A percentile compares a stretch with the other conserved stretches of the same genome.
phyloP scores from a whole-genome alignment of 2,797 vertebrate genomes.

The Cynodonichthys magdalenae region DNA sequence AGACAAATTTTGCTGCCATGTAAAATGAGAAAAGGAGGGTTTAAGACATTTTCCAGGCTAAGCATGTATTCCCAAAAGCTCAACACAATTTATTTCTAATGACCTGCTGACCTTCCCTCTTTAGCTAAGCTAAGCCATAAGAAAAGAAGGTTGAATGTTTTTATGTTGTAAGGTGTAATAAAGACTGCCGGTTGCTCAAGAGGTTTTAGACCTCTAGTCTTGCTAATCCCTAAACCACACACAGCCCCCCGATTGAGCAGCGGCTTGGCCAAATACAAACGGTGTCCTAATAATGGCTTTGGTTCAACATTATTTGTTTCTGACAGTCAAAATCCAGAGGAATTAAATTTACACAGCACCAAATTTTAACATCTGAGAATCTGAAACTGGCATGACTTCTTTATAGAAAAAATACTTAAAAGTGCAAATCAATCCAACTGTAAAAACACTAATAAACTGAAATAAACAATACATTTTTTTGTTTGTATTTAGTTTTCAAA shows the following conservation, averaged over 20 bases:
- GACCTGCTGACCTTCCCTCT: constrained; percentile 37
- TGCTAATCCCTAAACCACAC: constrained; percentile 59
- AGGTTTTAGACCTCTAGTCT: constrained; percentile 52
- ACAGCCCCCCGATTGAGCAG: constrained; percentile 45
- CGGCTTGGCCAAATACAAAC: constrained; percentile 44
- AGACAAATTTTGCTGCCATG: background rate
- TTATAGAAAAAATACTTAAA: background rate
- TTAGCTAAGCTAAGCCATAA: constrained; percentile 35
- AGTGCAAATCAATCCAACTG: background rate
- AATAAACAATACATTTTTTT: background rate
- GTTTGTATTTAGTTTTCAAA: background rate
- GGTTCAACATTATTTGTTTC: constrained; percentile 14
- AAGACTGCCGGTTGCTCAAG: constrained; percentile 34
- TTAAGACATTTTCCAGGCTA: constrained; percentile 14
- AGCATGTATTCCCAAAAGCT: constrained; percentile 31
- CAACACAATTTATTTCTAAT: constrained; percentile 41
- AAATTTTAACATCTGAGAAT: constrained; percentile 10
- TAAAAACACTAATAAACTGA: background rate
- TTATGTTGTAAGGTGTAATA: constrained; percentile 55
- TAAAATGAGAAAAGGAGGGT: constrained; percentile 3
- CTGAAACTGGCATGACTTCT: background rate
- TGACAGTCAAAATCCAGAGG: constrained; percentile 5
- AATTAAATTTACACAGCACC: constrained; percentile 13
- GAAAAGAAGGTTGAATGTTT: constrained; percentile 27
- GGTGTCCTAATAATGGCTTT: constrained; percentile 34